phyloP scores from a whole-genome alignment of 2,888 invertebrate genomes.

The Choreutis nemorana region DNA sequence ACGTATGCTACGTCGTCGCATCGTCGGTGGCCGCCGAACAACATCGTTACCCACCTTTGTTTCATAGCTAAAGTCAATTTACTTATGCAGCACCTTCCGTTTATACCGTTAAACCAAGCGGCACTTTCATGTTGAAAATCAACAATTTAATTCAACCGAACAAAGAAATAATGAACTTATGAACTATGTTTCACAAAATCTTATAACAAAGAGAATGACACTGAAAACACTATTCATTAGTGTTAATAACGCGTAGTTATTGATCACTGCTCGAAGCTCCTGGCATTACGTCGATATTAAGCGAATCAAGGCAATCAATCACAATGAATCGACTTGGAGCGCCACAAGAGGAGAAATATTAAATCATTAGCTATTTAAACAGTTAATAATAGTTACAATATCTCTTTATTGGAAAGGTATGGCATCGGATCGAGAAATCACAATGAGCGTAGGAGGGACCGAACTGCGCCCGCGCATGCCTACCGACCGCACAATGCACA shows the following conservation, averaged over 20 bases:
- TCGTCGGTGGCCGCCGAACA: conserved; percentile 40
- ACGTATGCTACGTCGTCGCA: conserved; percentile 37
- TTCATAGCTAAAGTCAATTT: no score
- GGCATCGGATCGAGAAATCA: conserved; percentile 40
- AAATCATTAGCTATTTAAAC: conserved; percentile 42
- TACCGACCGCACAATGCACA: conserved; percentile 38
- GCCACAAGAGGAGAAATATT: conserved; percentile 25
- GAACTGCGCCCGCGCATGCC: conserved; percentile 42
- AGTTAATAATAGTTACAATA: conserved; percentile 47
- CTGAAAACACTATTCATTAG: no score
- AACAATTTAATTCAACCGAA: no score
- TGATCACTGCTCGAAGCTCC: no score
- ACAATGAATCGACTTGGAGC: conserved; percentile 30
- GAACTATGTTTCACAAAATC: no score
- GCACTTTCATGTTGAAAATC: no score
- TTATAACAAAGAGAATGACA: no score
- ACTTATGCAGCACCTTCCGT: no score
- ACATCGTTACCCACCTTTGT: no score
- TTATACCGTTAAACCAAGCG: no score
- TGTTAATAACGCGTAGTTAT: no score
- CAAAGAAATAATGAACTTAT: no score
- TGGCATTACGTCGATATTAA: conserved; percentile 27
- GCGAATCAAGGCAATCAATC: conserved; percentile 39
- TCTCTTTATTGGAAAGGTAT: conserved; percentile 41
- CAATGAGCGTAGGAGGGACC: conserved; percentile 59